These are phyloP conservation scores for Apodemus agrarius DNA, from an alignment of 2,797 vertebrate genomes.

Conservation along the genomic window DNA sequence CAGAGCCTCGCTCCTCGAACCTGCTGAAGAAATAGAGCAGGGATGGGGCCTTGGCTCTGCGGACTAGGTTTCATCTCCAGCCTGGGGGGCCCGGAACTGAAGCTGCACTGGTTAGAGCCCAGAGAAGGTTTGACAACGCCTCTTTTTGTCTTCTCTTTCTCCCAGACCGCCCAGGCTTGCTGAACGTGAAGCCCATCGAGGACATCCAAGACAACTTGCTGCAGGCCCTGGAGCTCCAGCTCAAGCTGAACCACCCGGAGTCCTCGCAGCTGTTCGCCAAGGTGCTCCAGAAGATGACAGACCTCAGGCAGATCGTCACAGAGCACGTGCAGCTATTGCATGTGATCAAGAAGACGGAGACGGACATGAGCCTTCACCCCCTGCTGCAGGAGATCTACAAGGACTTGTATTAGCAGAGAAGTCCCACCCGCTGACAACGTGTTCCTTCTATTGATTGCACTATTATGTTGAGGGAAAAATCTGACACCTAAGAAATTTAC, in stretches of 20 bases:
- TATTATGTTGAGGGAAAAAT: constrained; percentile 87
- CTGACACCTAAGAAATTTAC: constrained; percentile 88
- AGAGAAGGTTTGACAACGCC: neutral
- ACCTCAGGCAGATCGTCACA: constrained; percentile 98
- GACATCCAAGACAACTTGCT: constrained; percentile 97
- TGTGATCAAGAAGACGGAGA: constrained; percentile 96
- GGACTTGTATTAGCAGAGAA: constrained; percentile 93
- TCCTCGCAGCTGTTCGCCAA: constrained; percentile 98
- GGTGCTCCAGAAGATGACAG: constrained; percentile 99
- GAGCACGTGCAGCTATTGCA: constrained; percentile 97
- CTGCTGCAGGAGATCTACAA: constrained; percentile 99
- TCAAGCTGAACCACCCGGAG: constrained; percentile 97
- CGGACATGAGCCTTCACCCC: constrained; percentile 96
- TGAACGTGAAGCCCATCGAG: constrained; percentile 98
- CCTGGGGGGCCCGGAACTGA: neutral
- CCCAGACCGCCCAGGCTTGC: constrained; percentile 96
- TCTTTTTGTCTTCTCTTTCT: neutral
- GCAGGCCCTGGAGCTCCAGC: constrained; percentile 97
- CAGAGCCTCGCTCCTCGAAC: neutral
- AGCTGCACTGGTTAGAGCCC: neutral
- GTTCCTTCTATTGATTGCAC: constrained; percentile 88
- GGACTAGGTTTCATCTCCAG: neutral
- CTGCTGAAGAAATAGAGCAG: neutral
- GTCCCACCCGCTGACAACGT: constrained; percentile 75
- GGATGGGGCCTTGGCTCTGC: neutral